Conservation (phyloP, 2,888 invertebrate genomes). For the Diplolepis rosae region DNA sequence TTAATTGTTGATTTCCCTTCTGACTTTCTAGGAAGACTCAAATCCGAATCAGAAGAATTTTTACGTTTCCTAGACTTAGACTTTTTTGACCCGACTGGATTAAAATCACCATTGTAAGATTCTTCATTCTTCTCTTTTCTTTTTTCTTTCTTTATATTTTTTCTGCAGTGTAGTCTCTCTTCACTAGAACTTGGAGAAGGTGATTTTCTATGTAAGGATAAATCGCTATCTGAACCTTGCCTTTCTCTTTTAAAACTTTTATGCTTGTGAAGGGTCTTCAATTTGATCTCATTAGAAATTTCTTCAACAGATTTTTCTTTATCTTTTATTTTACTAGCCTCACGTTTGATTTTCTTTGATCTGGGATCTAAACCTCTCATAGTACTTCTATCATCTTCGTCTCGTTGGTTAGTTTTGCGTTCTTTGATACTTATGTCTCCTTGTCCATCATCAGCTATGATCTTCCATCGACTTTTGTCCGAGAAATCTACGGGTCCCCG, state of each 20-base stretch:
- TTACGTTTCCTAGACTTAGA: conserved; percentile 50
- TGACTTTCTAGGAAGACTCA: conserved; percentile 49
- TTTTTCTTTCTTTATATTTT: not conserved
- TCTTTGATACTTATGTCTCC: conserved; percentile 50
- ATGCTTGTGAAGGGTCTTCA: not conserved
- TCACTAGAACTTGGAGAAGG: not conserved
- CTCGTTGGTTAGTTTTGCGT: conserved; percentile 22
- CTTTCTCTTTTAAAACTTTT: conserved; percentile 30
- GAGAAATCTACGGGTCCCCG: conserved; percentile 64
- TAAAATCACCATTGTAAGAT: conserved; percentile 51
- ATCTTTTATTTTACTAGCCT: conserved; percentile 30
- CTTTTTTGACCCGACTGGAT: conserved; percentile 56
- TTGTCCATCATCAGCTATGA: conserved; percentile 66
- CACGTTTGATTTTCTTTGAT: conserved; percentile 27
- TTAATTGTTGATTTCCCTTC: not conserved
- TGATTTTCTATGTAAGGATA: conserved; percentile 5
- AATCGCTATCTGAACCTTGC: not conserved
- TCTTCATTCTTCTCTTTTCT: conserved; percentile 35
- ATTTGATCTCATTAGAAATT: not conserved
- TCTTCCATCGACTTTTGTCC: conserved; percentile 68
- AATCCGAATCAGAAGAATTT: conserved; percentile 56
- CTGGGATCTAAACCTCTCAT: not conserved
- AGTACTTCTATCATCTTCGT: not conserved
- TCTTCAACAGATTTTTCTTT: conserved; percentile 5
- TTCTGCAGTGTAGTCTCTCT: not conserved